Evolutionary conservation across 1,140 invertebrate species (phyloP), one percentile per base, ranked within the genome.

Genomic region (Hestina assimilis): DNA sequence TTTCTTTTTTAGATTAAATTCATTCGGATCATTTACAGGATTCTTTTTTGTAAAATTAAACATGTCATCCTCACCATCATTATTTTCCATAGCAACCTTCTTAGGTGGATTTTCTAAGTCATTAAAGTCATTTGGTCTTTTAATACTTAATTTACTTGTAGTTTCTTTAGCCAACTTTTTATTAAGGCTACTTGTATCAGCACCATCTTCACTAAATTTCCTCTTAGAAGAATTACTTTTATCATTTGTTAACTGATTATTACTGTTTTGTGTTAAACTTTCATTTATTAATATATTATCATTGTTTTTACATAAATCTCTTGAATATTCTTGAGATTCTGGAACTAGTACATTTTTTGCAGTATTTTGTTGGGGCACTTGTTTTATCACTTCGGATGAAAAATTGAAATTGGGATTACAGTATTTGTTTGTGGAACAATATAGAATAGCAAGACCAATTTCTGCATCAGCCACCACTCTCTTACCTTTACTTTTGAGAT

Each of bases 401-500:
- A 89, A 82, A 58, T 82, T 89, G 53, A 89, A 91, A 12, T 72
- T 61, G 6, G 93, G 92, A 83, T 94, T 94, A 66, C 93, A 94
- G 63, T 92, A 91, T 63, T 91, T 91, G 33, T 90, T 85, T 21
- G 81, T 88, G 1, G 92, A 93, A 72, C 90, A 91, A 59, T 92
- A 90, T 8, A 94, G 69, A 54, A 93, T 89, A 12, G 93, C 92
- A 31, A 93, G 83, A 6, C 92, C 92, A 54, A 94, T 91, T 71
- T 94, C 93, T 5, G 90, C 89, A 78, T 94, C 93, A 41, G 91
- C 89, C 54, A 94, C 89, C 28, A 91, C 66, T 47, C 92, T 89
- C 57, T 90, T 89, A 1, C 81, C 87, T 48, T 87, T 88, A 23
- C 63, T 79, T 54, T 89, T 90, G 52, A 92, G 71, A 51, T 82